These are phyloP conservation scores for Oceanodroma leucorhoa DNA, from an alignment of 2,797 vertebrate genomes.

Conservation along the genomic window DNA sequence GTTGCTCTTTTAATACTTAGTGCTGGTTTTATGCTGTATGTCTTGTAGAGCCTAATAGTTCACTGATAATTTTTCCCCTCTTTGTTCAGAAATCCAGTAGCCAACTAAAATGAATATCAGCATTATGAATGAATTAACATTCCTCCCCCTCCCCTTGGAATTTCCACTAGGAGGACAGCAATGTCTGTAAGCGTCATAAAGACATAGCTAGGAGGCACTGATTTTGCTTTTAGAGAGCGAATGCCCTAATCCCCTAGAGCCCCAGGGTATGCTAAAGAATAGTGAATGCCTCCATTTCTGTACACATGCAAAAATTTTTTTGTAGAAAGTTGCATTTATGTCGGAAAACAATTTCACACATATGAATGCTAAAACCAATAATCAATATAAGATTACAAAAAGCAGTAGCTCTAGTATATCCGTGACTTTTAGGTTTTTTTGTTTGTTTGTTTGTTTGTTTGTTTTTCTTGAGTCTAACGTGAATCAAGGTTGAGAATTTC, in stretches of 20 bases:
- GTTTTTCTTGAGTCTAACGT: not conserved
- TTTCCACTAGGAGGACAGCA: not conserved
- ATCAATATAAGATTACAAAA: not conserved
- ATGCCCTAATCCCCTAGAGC: not conserved
- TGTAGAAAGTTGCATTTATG: not conserved
- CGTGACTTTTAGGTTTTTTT: not conserved
- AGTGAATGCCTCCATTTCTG: not conserved
- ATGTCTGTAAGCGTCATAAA: not conserved
- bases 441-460: not conserved
- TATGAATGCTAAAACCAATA: not conserved
- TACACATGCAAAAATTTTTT: not conserved
- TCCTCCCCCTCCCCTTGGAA: not conserved
- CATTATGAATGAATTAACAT: not conserved
- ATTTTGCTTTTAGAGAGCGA: not conserved
- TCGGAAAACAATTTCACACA: not conserved
- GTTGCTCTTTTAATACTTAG: not conserved
- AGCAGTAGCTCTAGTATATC: not conserved
- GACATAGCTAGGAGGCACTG: not conserved
- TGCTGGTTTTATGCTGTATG: not conserved
- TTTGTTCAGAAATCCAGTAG: not conserved
- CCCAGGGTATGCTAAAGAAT: not conserved
- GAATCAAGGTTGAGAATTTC: not conserved
- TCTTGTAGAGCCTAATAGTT: not conserved
- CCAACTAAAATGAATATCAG: not conserved
- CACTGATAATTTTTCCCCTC: rapidly evolving